These are phyloP conservation scores for Megastigmus dorsalis DNA, from an alignment of 2,888 invertebrate species.

Conservation along the genomic window DNA sequence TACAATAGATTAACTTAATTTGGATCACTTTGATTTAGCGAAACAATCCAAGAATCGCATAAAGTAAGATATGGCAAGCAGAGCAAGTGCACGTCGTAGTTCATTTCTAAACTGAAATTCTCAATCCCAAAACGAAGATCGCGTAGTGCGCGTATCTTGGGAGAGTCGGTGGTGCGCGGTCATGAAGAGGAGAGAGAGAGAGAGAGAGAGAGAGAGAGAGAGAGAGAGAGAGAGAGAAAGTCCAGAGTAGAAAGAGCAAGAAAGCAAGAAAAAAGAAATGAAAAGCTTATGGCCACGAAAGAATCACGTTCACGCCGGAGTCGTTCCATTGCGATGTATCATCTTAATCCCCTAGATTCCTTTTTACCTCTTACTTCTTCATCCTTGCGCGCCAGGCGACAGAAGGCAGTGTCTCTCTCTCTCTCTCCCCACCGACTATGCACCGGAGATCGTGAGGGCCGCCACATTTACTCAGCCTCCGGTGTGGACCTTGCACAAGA, in stretches of 20 bases:
- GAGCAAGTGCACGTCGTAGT: too few species aligned
- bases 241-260: not conserved
- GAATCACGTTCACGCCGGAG: slow-evolving; percentile 49
- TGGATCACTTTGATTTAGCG: too few species aligned
- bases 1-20: too few species aligned
- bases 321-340: slow-evolving; percentile 61
- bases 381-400: slow-evolving; percentile 57
- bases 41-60: too few species aligned
- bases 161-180: not conserved
- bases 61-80: too few species aligned
- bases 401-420: slow-evolving; percentile 13
- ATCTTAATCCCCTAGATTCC: slow-evolving; percentile 65
- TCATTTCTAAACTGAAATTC: not conserved
- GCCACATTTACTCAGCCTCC: slow-evolving; percentile 34
- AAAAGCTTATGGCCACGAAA: slow-evolving; percentile 31
- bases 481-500: slow-evolving; percentile 61
- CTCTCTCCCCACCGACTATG: slow-evolving; percentile 4
- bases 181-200: not conserved
- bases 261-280: not conserved
- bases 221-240: not conserved
- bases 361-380: slow-evolving; percentile 64
- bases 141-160: not conserved
- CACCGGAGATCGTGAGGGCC: slow-evolving; percentile 5
- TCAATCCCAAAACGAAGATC: slow-evolving; percentile 7
- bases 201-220: not conserved